Conservation (phyloP, 1,140 invertebrate genomes). For the Drosophila pandora region DNA sequence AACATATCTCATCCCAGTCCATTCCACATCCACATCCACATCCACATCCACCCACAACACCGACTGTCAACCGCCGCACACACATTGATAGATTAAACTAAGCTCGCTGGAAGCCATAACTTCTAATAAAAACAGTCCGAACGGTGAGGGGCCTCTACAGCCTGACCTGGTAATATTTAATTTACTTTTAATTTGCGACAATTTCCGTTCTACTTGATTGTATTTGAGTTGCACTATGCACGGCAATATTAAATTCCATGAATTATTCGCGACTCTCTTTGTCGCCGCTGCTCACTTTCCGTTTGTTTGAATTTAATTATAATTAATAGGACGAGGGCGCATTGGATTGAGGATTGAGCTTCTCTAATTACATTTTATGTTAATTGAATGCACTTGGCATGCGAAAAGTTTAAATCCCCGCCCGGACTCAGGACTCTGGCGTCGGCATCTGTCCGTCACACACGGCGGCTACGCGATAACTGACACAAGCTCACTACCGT, state of each 20-base stretch:
- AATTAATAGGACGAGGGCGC: constrained; percentile 1
- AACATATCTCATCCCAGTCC: too few species aligned
- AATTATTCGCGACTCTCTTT: constrained; percentile 8
- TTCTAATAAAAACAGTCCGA: constrained; percentile 34
- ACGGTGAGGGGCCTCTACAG: background rate
- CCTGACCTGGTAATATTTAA: constrained; percentile 48
- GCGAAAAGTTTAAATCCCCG: constrained; percentile 22
- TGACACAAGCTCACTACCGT: constrained; percentile 9
- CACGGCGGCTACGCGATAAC: constrained; percentile 65
- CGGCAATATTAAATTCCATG: constrained; percentile 4
- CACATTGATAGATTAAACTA: constrained; percentile 42
- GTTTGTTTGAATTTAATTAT: constrained; percentile 49
- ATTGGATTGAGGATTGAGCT: constrained; percentile 20
- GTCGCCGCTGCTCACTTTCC: constrained; percentile 23
- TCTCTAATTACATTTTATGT: constrained; percentile 57
- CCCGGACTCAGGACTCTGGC: constrained; percentile 13
- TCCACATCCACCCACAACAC: constrained; percentile 10
- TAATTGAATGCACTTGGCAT: constrained; percentile 50
- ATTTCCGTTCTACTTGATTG: constrained; percentile 52
- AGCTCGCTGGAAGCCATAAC: constrained; percentile 36
- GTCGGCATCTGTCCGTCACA: constrained; percentile 39
- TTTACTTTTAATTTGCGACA: constrained; percentile 62
- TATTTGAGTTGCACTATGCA: constrained; percentile 27
- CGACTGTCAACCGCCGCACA: constrained; percentile 7
- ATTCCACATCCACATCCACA: constrained; percentile 19